Evolutionary conservation across 2,113 vertebrate genomes (phyloP).

Genomic region (Bagarius yarrelli): DNA sequence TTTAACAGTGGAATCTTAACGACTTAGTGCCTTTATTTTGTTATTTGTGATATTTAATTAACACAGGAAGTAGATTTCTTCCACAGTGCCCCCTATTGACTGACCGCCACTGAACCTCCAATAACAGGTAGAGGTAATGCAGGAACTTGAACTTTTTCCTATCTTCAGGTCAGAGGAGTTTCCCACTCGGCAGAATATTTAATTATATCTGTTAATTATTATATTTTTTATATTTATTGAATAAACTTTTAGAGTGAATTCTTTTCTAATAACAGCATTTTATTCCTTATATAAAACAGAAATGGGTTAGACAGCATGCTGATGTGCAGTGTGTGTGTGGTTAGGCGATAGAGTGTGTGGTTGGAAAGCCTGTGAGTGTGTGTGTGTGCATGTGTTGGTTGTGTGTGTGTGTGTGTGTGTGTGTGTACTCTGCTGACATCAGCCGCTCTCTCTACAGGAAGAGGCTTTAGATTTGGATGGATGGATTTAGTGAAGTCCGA

Average conservation of each 20-base stretch:
- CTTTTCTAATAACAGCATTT: not conserved
- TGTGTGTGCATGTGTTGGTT: conserved; percentile 15
- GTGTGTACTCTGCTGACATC: conserved; percentile 15
- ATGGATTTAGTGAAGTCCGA: conserved; percentile 15
- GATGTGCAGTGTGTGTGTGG: not conserved
- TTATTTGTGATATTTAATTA: no score
- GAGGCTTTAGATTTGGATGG: not conserved
- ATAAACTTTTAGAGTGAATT: not conserved
- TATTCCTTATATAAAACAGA: not conserved
- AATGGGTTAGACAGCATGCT: not conserved
- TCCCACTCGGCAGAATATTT: no score
- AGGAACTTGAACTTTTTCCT: no score
- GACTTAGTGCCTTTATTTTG: no score
- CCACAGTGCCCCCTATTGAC: no score
- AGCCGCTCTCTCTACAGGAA: conserved; percentile 22
- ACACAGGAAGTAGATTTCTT: no score
- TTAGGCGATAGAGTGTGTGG: not conserved
- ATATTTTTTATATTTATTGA: no score
- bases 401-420: conserved; percentile 16
- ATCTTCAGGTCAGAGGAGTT: no score
- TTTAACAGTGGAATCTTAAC: no score
- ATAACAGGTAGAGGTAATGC: no score
- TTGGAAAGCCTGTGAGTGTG: conserved; percentile 1
- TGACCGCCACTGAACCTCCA: no score
- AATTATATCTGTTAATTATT: no score